Percentiles rank a stretch among this genome's conserved stretches.
phyloP scores from a whole-genome alignment of 2,113 vertebrate species.

The Crypturellus undulatus region DNA sequence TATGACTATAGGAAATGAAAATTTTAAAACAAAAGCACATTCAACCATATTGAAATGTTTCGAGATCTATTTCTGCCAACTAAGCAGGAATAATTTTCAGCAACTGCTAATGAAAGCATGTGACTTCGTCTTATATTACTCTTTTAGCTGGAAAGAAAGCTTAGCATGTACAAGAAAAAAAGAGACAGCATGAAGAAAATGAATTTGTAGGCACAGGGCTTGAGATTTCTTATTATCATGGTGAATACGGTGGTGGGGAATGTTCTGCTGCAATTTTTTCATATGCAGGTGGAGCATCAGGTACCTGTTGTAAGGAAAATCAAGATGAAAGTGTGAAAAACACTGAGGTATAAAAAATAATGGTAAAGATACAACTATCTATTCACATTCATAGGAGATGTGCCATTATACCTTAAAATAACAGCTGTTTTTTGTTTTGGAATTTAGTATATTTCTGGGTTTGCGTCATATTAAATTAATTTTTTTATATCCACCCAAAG shows the following conservation, averaged over 20 bases:
- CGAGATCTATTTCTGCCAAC: neutral
- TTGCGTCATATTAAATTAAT: neutral
- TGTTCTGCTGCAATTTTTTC: constrained; percentile 85
- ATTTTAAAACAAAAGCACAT: neutral
- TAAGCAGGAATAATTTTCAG: neutral
- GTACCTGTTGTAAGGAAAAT: constrained; percentile 78
- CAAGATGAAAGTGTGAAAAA: neutral
- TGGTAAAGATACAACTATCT: neutral
- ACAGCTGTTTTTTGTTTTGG: neutral
- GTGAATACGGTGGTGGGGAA: constrained; percentile 89
- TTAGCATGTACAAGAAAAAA: neutral
- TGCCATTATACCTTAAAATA: neutral
- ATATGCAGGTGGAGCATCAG: constrained; percentile 92
- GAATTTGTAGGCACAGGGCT: neutral
- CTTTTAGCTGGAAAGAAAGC: constrained; percentile 1
- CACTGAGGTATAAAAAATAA: neutral
- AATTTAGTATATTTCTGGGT: neutral
- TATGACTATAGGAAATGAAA: neutral
- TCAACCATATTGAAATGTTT: constrained; percentile 31
- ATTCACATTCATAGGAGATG: neutral
- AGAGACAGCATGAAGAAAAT: neutral
- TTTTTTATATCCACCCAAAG: neutral
- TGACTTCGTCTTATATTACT: neutral
- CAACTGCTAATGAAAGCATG: neutral
- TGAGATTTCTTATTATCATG: constrained; percentile 70